Conservation (phyloP, 1,140 invertebrate genomes). For the Asbolus verrucosus region DNA sequence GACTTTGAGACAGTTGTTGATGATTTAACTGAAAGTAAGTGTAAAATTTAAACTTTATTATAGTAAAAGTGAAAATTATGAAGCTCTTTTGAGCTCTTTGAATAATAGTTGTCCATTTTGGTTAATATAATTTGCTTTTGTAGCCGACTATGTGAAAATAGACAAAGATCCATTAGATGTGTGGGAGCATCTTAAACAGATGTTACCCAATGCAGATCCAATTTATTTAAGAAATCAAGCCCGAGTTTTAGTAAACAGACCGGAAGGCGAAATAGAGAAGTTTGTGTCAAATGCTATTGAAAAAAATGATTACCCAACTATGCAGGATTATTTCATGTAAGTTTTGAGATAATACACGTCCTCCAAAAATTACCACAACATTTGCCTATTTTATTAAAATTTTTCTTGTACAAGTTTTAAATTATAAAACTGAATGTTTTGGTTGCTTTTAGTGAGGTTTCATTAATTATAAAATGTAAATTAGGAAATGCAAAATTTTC, state of each 20-base stretch:
- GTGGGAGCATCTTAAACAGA: conserved; percentile 59
- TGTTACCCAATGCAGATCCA: conserved; percentile 69
- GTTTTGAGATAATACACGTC: neutral
- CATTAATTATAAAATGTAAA: too few species aligned
- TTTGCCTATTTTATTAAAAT: too few species aligned
- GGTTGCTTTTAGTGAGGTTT: too few species aligned
- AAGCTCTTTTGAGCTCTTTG: too few species aligned
- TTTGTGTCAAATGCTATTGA: conserved; percentile 65
- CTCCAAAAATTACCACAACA: too few species aligned
- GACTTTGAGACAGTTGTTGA: conserved; percentile 55
- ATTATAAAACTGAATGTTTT: too few species aligned
- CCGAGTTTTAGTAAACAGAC: conserved; percentile 52
- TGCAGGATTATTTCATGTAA: conserved; percentile 66
- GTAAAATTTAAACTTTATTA: too few species aligned
- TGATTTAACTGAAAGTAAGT: conserved; percentile 51
- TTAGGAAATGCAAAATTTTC: too few species aligned
- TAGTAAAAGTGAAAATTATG: too few species aligned
- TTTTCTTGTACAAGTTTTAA: too few species aligned
- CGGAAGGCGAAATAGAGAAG: conserved; percentile 56
- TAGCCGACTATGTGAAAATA: conserved; percentile 35
- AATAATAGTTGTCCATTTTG: too few species aligned
- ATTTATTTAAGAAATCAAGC: conserved; percentile 66
- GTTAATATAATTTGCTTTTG: too few species aligned
- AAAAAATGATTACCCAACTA: conserved; percentile 68
- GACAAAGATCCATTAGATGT: conserved; percentile 59